Percentiles rank a stretch among this genome's conserved stretches.
Evolutionary conservation across 2,888 invertebrate genomes (phyloP).

Genomic region (Toxonevra muliebris): DNA sequence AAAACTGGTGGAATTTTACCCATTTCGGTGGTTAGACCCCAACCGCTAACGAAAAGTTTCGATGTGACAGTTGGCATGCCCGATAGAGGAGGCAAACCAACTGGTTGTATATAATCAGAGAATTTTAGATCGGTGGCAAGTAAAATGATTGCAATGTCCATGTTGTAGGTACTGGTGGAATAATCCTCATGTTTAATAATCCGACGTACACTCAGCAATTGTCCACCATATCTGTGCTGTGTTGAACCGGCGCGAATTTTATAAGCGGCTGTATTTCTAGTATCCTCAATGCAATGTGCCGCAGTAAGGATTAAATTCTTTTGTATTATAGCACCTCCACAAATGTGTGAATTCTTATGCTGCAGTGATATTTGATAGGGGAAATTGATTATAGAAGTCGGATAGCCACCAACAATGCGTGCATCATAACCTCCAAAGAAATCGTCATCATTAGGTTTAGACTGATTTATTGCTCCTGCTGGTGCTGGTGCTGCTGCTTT

Average conservation of each 20-base stretch:
- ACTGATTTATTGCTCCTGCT: not conserved
- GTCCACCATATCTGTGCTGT: conserved; percentile 49
- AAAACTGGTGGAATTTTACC: conserved; percentile 44
- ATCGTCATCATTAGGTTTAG: not conserved
- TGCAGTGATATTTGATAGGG: conserved; percentile 44
- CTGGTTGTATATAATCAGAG: conserved; percentile 44
- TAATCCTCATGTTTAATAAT: conserved; percentile 51
- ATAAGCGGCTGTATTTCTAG: conserved; percentile 43
- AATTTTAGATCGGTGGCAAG: conserved; percentile 48
- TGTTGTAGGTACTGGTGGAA: conserved; percentile 47
- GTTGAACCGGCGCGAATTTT: conserved; percentile 50
- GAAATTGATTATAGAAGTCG: conserved; percentile 38
- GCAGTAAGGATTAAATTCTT: conserved; percentile 41
- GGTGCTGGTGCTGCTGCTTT: not conserved
- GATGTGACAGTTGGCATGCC: conserved; percentile 38
- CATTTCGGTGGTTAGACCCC: conserved; percentile 52
- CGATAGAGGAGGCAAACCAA: conserved; percentile 43
- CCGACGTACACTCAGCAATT: conserved; percentile 45
- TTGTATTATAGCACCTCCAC: conserved; percentile 43
- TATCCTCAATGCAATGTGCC: conserved; percentile 46
- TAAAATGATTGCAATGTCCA: conserved; percentile 54
- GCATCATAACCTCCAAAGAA: conserved; percentile 33
- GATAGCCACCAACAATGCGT: conserved; percentile 44
- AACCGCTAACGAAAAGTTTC: conserved; percentile 52
- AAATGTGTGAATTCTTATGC: conserved; percentile 37